Evolutionary conservation across 2,888 invertebrate species (phyloP).

Genomic region (Lamellibrachia columna): DNA sequence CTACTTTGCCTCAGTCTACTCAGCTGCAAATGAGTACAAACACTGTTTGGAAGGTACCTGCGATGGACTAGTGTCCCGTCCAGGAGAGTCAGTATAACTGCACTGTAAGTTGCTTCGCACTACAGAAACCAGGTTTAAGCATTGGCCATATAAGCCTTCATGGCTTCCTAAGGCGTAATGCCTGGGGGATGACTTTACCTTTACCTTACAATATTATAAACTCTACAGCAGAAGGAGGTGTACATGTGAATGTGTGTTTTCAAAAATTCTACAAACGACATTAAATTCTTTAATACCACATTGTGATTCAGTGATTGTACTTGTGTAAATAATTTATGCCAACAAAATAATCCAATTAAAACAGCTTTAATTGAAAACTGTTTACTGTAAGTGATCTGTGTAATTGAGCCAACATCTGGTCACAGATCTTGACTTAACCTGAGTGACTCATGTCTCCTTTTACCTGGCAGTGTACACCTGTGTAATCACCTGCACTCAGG

Average conservation of each 20-base stretch:
- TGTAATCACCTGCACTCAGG: background rate
- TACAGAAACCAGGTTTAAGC: no score
- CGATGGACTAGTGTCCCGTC: no score
- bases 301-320: background rate
- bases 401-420: background rate
- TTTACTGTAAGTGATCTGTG: background rate
- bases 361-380: background rate
- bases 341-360: background rate
- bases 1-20: no score
- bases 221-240: no score
- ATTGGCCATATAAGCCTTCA: no score
- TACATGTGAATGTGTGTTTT: background rate
- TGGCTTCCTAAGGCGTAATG: no score
- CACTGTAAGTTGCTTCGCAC: no score
- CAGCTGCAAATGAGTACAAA: no score
- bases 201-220: no score
- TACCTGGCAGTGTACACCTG: background rate
- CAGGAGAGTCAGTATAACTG: no score
- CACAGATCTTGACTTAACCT: background rate
- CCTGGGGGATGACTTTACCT: no score
- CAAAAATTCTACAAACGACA: background rate
- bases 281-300: background rate
- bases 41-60: no score
- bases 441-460: background rate
- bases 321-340: background rate